A percentile compares a stretch with the other conserved stretches of the same genome.
These are phyloP conservation scores for Falco naumanni DNA, from an alignment of 2,797 vertebrate genomes.

Conservation along the genomic window DNA sequence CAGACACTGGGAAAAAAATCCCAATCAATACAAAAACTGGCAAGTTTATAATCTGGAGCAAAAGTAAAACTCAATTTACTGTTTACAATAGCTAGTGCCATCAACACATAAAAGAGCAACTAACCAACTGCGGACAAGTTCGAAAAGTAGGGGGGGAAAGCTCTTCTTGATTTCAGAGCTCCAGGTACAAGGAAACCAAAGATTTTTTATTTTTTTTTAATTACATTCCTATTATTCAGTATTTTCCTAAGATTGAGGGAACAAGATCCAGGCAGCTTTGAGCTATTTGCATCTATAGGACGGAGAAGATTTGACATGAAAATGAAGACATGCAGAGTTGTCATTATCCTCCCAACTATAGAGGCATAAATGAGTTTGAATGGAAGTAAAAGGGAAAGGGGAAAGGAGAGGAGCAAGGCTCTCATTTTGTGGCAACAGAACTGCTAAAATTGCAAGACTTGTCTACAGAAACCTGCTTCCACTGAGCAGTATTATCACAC, in stretches of 20 bases:
- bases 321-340: slow-evolving; percentile 11
- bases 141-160: not conserved
- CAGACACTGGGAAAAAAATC: not conserved
- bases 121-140: not conserved
- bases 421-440: not conserved
- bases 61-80: not conserved
- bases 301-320: not conserved
- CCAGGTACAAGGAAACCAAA: not conserved
- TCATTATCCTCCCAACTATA: not conserved
- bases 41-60: not conserved
- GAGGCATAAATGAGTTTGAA: not conserved
- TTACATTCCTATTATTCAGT: not conserved
- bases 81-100: not conserved
- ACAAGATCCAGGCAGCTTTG: not conserved
- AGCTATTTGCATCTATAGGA: not conserved
- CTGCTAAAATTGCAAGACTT: not conserved
- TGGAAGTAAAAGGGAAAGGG: not conserved
- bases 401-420: not conserved
- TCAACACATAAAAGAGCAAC: not conserved
- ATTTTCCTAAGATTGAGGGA: not conserved
- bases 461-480: not conserved
- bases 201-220: too few species aligned
- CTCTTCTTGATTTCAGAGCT: not conserved
- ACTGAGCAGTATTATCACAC: not conserved
- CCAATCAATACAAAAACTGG: not conserved